Evolutionary conservation across 1,140 invertebrate genomes (phyloP), one percentile per base, ranked within the genome.

Genomic region (Potamilus streckersoni): DNA sequence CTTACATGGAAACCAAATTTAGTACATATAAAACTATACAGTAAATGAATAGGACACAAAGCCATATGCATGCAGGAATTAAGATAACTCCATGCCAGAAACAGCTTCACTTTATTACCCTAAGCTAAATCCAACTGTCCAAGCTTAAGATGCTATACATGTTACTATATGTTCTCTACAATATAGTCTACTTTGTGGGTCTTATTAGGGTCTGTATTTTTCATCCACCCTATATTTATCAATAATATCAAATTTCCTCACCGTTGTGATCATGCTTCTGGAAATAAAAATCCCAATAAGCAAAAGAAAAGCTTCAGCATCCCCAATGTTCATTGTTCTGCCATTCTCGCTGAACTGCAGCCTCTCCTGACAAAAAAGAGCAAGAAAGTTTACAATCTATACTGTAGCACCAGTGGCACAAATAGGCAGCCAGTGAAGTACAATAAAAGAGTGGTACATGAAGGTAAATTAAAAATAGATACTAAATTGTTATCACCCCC

Each of bases 201-300:
- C 6, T 49, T 49, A 49, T 49, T 49, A 8, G 6, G 6, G 38
- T 49, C 38, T 49, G 38, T 8, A 49, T 11, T 11, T 6, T 49
- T 8, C 38, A 6, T 6, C 38, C 38, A 31, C 2, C 38, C 38
- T 1, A 49, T 49, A 11, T 49, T 49, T 49, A 49, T 11, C 5
- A 49, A 16, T 23, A 17, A 31, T 49, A 66, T 66, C 55, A 16
- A 27, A 11, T 66, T 66, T 49, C 73, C 81, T 79, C 80, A 88
- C 87, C 12, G 87, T 89, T 55, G 87, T 88, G 56, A 89, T 84
- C 2, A 89, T 66, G 78, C 84, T 87, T 65, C 87, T 76, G 1
- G 86, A 87, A 8, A 89, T 71, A 69, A 85, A 88, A 17, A 89
- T 85, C 20, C 87, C 87, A 16, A 88, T 67, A 62, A 88, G 67